Evolutionary conservation across 1,140 invertebrate genomes (phyloP).

Genomic region (Neomicropteryx cornuta): DNA sequence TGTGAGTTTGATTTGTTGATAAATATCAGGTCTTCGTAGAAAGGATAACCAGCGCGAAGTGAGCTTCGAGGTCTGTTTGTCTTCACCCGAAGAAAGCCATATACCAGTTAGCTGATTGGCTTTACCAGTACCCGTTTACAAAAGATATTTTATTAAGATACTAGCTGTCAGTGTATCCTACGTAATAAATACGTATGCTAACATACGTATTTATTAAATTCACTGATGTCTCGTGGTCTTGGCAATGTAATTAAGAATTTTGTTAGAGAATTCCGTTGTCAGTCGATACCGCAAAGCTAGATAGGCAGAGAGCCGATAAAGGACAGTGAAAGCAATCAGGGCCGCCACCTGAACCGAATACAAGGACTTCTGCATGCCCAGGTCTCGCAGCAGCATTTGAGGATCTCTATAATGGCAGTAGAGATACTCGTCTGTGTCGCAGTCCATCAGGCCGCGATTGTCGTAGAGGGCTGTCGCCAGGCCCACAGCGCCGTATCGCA

Average conservation of each 20-base stretch:
- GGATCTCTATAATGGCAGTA: conserved; percentile 48
- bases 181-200: too few relatives aligned
- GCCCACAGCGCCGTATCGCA: conserved; percentile 44
- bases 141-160: too few relatives aligned
- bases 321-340: conserved; percentile 28
- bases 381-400: conserved; percentile 34
- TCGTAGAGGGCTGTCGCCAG: conserved; percentile 30
- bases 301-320: conserved; percentile 34
- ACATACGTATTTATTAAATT: too few relatives aligned
- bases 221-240: conserved; percentile 35
- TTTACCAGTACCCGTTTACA: too few relatives aligned
- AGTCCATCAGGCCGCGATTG: conserved; percentile 28
- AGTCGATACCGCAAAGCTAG: conserved; percentile 31
- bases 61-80: too few relatives aligned
- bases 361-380: conserved; percentile 31
- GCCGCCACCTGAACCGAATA: conserved; percentile 30
- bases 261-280: conserved; percentile 33
- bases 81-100: too few relatives aligned
- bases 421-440: conserved; percentile 19
- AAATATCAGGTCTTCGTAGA: too few relatives aligned
- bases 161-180: too few relatives aligned
- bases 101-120: too few relatives aligned
- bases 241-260: conserved; percentile 32
- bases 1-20: too few relatives aligned
- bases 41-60: too few relatives aligned